Percentiles rank a stretch among this genome's conserved stretches.
These are phyloP conservation scores for Battus philenor DNA, from an alignment of 1,140 invertebrate species.

Conservation along the genomic window DNA sequence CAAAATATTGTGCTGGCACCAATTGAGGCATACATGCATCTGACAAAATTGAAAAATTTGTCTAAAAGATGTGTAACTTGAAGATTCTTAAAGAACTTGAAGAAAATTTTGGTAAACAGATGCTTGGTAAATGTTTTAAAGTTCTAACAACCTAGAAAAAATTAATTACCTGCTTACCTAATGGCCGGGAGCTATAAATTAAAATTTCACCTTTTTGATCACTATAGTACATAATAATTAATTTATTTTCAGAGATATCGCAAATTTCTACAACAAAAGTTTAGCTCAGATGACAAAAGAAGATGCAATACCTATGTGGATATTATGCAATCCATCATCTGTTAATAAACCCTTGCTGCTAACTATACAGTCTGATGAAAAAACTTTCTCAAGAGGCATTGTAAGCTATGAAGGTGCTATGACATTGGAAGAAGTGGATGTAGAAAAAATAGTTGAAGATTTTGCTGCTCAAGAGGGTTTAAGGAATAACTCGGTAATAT, in stretches of 20 bases:
- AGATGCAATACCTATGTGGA: constrained; percentile 59
- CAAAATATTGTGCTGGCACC: too few relatives aligned
- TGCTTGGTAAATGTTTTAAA: too few relatives aligned
- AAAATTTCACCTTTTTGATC: too few relatives aligned
- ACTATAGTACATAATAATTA: constrained; percentile 4
- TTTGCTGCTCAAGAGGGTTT: constrained; percentile 42
- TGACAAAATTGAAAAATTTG: too few relatives aligned
- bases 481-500: constrained; percentile 39
- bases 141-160: too few relatives aligned
- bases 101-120: too few relatives aligned
- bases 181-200: too few relatives aligned
- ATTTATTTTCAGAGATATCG: constrained; percentile 54
- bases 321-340: constrained; percentile 51
- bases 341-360: constrained; percentile 46
- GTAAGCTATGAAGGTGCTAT: constrained; percentile 45
- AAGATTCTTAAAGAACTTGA: too few relatives aligned
- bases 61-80: too few relatives aligned
- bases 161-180: too few relatives aligned
- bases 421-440: constrained; percentile 49
- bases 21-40: too few relatives aligned
- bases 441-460: constrained; percentile 39
- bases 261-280: constrained; percentile 54
- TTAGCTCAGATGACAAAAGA: constrained; percentile 29
- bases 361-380: constrained; percentile 50
- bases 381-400: constrained; percentile 60